phyloP scores from a whole-genome alignment of 2,797 vertebrate genomes.

The Hyperoplus immaculatus region DNA sequence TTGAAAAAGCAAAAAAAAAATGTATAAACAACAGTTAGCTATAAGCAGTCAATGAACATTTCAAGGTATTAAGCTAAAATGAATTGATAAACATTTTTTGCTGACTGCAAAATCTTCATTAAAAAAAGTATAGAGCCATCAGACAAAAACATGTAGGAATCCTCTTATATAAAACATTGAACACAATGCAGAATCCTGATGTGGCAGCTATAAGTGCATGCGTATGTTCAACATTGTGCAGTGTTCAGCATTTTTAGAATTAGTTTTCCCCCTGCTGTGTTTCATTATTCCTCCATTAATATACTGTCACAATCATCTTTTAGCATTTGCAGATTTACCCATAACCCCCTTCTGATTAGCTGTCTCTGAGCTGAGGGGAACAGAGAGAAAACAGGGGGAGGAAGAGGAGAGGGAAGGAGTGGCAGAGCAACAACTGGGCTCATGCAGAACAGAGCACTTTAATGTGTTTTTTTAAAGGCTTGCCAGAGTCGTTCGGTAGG shows the following conservation, averaged over 20 bases:
- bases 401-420: no score
- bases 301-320: constrained; percentile 39
- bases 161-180: neutral
- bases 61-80: neutral
- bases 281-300: constrained; percentile 37
- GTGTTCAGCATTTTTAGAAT: neutral
- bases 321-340: constrained; percentile 48
- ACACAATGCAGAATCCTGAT: neutral
- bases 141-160: neutral
- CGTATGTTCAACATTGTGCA: neutral
- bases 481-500: constrained; percentile 81
- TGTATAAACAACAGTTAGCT: neutral
- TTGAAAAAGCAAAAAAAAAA: neutral
- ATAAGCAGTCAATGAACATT: neutral
- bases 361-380: constrained; percentile 41
- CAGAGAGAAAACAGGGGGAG: constrained; percentile 25
- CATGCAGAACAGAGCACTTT: constrained; percentile 77
- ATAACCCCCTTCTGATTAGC: constrained; percentile 35
- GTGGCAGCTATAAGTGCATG: neutral
- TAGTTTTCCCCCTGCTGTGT: constrained; percentile 24
- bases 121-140: neutral
- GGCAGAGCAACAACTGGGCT: constrained; percentile 71
- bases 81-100: no score
- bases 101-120: neutral
- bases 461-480: constrained; percentile 80